Evolutionary conservation across 2,797 vertebrate species (phyloP).

Genomic region (Prionace glauca): DNA sequence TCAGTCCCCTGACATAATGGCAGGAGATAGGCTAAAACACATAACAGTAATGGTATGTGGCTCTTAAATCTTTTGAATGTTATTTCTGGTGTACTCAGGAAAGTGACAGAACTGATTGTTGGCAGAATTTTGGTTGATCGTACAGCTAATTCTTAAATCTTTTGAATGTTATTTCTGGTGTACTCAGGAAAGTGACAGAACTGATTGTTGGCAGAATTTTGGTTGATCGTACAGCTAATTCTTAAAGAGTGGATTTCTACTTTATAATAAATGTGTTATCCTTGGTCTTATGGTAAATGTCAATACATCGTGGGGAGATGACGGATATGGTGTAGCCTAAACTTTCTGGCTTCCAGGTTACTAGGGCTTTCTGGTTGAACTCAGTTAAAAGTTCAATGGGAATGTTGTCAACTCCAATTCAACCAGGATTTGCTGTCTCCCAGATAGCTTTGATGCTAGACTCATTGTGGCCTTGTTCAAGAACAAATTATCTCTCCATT

Average conservation of each 20-base stretch:
- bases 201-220: not conserved
- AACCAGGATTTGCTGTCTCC: not conserved
- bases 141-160: not conserved
- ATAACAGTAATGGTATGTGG: not conserved
- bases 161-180: not conserved
- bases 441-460: not conserved
- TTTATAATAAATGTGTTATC: not conserved
- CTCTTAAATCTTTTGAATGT: not conserved
- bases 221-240: not conserved
- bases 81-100: not conserved
- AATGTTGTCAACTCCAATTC: not conserved
- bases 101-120: not conserved
- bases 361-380: not conserved
- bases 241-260: not conserved
- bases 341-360: not conserved
- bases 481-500: not conserved
- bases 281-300: not conserved
- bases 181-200: not conserved
- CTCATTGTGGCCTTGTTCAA: not conserved
- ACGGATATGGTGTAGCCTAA: not conserved
- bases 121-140: not conserved
- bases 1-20: not conserved
- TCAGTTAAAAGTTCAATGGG: not conserved
- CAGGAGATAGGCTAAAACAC: not conserved
- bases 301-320: not conserved